A percentile compares a stretch with the other conserved stretches of the same genome.
Evolutionary conservation across 2,888 invertebrate species (phyloP).

Genomic region (Pristionchus fissidentatus): DNA sequence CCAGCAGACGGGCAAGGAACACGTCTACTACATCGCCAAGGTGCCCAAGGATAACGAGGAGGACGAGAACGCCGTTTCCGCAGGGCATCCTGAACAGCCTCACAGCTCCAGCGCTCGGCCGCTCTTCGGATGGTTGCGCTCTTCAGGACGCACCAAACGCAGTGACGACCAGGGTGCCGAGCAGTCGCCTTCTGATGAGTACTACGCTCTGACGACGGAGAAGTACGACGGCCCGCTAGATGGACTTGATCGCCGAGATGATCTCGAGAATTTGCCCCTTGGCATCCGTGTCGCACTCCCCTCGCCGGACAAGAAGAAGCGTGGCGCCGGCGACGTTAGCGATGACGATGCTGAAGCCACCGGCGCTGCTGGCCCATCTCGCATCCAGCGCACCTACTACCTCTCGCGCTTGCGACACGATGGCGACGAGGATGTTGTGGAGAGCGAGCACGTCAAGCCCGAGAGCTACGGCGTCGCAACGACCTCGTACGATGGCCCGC

Average conservation of each 20-base stretch:
- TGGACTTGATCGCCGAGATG: slow-evolving; percentile 32
- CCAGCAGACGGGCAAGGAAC: slow-evolving; percentile 11
- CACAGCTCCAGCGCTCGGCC: background rate
- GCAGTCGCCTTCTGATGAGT: slow-evolving; percentile 23
- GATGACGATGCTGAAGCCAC: slow-evolving; percentile 1
- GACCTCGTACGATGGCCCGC: slow-evolving; percentile 26
- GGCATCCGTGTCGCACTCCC: slow-evolving; percentile 23
- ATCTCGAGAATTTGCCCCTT: slow-evolving; percentile 36
- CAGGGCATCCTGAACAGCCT: background rate
- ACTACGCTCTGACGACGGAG: slow-evolving; percentile 9
- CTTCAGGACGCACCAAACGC: slow-evolving; percentile 9
- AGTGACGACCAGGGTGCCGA: background rate
- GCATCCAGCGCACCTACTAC: slow-evolving; percentile 25
- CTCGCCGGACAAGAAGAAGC: slow-evolving; percentile 13
- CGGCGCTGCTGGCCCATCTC: slow-evolving; percentile 30
- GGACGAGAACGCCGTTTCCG: background rate
- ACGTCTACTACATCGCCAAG: slow-evolving; percentile 43
- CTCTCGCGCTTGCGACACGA: slow-evolving; percentile 3
- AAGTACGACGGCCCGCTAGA: slow-evolving; percentile 36
- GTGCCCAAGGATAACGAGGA: slow-evolving; percentile 41
- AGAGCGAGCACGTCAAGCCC: slow-evolving; percentile 27
- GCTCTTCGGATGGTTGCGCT: slow-evolving; percentile 36
- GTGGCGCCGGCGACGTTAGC: background rate
- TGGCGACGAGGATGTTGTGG: slow-evolving; percentile 29
- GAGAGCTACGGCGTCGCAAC: slow-evolving; percentile 22